Percentiles rank a stretch among this genome's conserved stretches.
Conservation (phyloP, 2,797 vertebrate species). For the Echiichthys vipera region DNA sequence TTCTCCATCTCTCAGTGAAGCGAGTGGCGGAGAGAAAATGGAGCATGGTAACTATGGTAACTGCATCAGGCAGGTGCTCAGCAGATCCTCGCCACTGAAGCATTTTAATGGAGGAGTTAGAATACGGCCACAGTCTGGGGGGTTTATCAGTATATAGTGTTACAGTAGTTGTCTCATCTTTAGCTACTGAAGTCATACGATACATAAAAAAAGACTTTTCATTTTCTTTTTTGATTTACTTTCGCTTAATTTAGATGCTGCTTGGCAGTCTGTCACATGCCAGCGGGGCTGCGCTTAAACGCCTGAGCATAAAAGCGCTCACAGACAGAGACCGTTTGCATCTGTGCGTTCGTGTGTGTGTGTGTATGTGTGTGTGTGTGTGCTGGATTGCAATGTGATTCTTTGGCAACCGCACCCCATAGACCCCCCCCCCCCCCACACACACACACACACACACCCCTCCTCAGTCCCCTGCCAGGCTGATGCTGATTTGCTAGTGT, state of each 20-base stretch:
- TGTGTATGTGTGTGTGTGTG: conserved; percentile 45
- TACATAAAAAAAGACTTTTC: background rate
- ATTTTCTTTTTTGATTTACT: conserved; percentile 18
- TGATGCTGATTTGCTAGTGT: conserved; percentile 73
- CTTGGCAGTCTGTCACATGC: conserved; percentile 34
- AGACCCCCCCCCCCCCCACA: conserved; percentile 29
- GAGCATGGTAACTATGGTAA: conserved; percentile 87
- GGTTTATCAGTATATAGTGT: background rate
- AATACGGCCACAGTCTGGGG: background rate
- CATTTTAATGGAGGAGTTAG: conserved; percentile 38
- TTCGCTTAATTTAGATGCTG: conserved; percentile 30
- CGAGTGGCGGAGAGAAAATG: conserved; percentile 76
- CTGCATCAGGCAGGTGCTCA: conserved; percentile 80
- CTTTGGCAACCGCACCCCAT: conserved; percentile 73
- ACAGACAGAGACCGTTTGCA: conserved; percentile 22
- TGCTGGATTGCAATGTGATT: conserved; percentile 68
- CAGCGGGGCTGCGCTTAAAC: conserved; percentile 43
- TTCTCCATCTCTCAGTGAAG: conserved; percentile 58
- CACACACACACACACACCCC: no score
- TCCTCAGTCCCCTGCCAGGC: conserved; percentile 39
- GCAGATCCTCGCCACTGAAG: conserved; percentile 41
- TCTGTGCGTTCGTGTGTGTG: conserved; percentile 30
- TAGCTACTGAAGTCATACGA: background rate
- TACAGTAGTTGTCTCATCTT: background rate
- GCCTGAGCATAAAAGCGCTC: conserved; percentile 51